phyloP scores from a whole-genome alignment of 2,113 vertebrate genomes.

The Carassius auratus region DNA sequence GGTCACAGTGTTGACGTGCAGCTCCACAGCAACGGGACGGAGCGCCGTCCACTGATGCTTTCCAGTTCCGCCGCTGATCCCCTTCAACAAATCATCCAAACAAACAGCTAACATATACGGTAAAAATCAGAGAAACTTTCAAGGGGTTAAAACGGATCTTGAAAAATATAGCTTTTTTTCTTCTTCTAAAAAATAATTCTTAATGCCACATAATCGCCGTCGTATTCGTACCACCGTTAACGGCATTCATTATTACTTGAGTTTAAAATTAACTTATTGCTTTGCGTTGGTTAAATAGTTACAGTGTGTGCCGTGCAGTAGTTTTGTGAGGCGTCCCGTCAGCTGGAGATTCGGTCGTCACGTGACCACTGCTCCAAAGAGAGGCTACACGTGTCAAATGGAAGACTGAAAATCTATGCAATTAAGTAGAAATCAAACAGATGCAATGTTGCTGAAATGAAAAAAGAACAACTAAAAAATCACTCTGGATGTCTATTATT shows the following conservation, averaged over 20 bases:
- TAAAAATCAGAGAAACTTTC: slow-evolving; percentile 58
- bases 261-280: slow-evolving; percentile 82
- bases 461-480: neutral
- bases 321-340: slow-evolving; percentile 68
- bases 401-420: slow-evolving; percentile 7
- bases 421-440: neutral
- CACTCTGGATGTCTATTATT: neutral
- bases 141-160: slow-evolving; percentile 71
- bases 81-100: slow-evolving; percentile 63
- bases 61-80: slow-evolving; percentile 60
- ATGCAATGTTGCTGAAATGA: neutral
- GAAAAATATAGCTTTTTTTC: slow-evolving; percentile 73
- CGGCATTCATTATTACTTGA: slow-evolving; percentile 75
- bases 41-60: slow-evolving; percentile 32
- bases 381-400: slow-evolving; percentile 7
- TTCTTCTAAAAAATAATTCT: slow-evolving; percentile 75
- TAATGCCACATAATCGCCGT: slow-evolving; percentile 77
- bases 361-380: slow-evolving; percentile 23
- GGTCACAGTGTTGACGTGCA: slow-evolving; percentile 57
- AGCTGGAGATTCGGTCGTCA: slow-evolving; percentile 52
- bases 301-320: slow-evolving; percentile 82
- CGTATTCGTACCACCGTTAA: slow-evolving; percentile 71
- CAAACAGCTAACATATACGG: slow-evolving; percentile 49
- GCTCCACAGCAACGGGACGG: slow-evolving; percentile 43
- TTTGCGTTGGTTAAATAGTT: slow-evolving; percentile 79